Base-by-base conservation (phyloP, 2,113 vertebrate genomes). In the Nansenia antarctica region DNA sequence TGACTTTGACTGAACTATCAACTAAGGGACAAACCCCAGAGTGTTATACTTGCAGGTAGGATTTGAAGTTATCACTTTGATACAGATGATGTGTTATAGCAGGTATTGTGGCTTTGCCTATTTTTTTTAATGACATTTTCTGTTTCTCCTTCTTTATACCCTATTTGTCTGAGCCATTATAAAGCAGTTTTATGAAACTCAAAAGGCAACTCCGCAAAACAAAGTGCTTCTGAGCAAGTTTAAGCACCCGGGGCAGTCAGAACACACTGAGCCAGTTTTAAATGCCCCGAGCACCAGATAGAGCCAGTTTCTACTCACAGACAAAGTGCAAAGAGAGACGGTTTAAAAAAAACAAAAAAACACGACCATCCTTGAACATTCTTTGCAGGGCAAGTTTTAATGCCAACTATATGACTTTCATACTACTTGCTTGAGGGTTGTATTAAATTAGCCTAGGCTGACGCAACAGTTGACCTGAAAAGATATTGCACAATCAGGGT, bases 261-360 rank as follows among this genome's bases (percentile, higher is more conserved):
- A 79, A 72, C 62, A 74, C 75, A 84, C 70, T 59, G 37, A 81
- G 80, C 49, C 74, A 72, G 73, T 87, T 89, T 87, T 79, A 37
- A 88, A 77, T 1, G 76, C 79, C 75, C 39, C 61, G 26, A 80
- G 82, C 72, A 29, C 60, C 63, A 69, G 26, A 76, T 61, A 70
- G 70, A 8, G 67, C 34, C 54, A 72, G 31, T 32, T 65, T 67
- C 27, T 66, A 20, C 27, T 39, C 30, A 55, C 14, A 53, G 55
- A 24, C 52, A 58, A 52, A 5, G 62, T 59, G 12, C 12, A 64
- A 45, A 32, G 70, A 69, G 27, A 1, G 18, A 67, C 0, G 0
- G 39, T 65, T 78, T 76, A 29, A 63, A 20, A 86, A 84, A 37
- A 37, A 5, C 11, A 11, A 37, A 37, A 37, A 5, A 11, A 37